Percentiles rank a stretch among this genome's conserved stretches.
Conservation (phyloP, 2,888 invertebrate species). For the Rhynchonema sp. region DNA sequence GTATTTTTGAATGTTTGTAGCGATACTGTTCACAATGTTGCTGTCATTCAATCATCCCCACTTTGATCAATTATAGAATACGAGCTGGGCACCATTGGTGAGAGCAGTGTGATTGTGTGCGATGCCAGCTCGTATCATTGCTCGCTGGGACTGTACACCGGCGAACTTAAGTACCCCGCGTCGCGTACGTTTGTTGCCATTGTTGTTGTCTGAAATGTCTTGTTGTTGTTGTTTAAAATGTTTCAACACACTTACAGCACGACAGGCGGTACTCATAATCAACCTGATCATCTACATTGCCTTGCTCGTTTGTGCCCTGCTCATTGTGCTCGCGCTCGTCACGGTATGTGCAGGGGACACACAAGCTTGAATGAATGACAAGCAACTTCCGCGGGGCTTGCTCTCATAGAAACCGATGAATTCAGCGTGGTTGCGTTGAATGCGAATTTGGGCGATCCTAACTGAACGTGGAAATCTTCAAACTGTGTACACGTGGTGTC, state of each 20-base stretch:
- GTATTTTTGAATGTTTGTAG: too few species aligned
- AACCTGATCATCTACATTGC: constrained; percentile 20
- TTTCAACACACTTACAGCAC: constrained; percentile 13
- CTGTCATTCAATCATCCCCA: too few species aligned
- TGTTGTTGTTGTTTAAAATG: background rate
- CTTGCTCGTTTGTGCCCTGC: constrained; percentile 18
- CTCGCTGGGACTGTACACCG: constrained; percentile 25
- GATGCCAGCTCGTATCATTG: constrained; percentile 25
- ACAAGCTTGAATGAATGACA: too few species aligned
- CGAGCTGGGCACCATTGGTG: constrained; percentile 6
- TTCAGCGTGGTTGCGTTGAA: too few species aligned
- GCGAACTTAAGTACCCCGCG: constrained; percentile 21
- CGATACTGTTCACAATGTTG: too few species aligned
- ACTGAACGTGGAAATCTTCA: too few species aligned
- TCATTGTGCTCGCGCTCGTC: constrained; percentile 15
- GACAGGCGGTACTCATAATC: constrained; percentile 14
- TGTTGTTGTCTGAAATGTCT: background rate
- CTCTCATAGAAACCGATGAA: too few species aligned
- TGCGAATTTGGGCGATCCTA: too few species aligned
- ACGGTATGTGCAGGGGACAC: background rate
- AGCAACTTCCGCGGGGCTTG: too few species aligned
- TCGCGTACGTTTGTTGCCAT: constrained; percentile 10
- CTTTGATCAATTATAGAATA: too few species aligned
- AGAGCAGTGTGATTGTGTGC: constrained; percentile 20
- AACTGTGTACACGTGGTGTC: too few species aligned